phyloP scores from a whole-genome alignment of 2,113 vertebrate genomes.

The Calidris pugnax region DNA sequence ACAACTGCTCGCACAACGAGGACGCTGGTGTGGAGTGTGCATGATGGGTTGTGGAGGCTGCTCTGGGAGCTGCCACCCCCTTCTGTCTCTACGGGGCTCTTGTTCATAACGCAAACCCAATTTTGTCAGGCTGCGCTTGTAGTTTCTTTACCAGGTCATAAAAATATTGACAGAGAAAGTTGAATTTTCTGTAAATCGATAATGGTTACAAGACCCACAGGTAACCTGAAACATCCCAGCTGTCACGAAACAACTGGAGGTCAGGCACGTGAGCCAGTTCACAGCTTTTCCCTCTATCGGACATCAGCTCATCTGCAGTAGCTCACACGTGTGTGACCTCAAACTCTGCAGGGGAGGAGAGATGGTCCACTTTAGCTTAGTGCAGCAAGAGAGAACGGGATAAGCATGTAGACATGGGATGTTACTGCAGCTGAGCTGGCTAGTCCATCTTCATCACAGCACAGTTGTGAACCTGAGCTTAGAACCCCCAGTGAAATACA shows the following conservation, averaged over 20 bases:
- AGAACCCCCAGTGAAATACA: background rate
- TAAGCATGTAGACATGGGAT: background rate
- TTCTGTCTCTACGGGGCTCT: rapidly evolving
- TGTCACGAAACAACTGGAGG: background rate
- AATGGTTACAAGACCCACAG: background rate
- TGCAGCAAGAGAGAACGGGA: background rate
- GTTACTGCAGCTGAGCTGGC: background rate
- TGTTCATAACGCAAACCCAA: background rate
- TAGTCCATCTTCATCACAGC: background rate
- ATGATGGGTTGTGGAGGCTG: background rate
- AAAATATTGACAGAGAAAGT: background rate
- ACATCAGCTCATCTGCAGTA: background rate
- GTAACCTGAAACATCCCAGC: background rate
- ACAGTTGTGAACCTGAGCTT: background rate
- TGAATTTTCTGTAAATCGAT: background rate
- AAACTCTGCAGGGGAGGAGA: background rate
- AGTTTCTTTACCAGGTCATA: background rate
- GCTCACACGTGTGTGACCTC: background rate
- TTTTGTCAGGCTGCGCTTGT: background rate
- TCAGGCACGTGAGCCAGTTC: background rate
- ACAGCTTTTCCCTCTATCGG: background rate
- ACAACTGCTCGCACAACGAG: slow-evolving; percentile 82
- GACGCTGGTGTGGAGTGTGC: slow-evolving; percentile 78
- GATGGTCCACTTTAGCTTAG: background rate
- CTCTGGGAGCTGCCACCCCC: background rate